Evolutionary conservation across 2,888 invertebrate species (phyloP).

Genomic region (Andrena camellia): DNA sequence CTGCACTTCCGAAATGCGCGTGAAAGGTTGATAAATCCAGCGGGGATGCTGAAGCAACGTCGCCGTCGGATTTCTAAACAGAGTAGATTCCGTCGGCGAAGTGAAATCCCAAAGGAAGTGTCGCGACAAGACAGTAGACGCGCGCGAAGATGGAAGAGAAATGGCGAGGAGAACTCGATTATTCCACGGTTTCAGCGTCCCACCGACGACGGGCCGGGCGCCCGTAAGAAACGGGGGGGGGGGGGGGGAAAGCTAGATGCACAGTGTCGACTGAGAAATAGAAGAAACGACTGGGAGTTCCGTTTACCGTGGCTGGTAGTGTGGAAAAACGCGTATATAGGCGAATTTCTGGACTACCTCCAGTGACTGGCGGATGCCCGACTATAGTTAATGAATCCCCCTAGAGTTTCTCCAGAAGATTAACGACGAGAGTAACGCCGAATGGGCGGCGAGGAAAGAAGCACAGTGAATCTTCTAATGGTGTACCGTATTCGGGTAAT

Average conservation of each 20-base stretch:
- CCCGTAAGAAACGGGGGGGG: conserved; percentile 33
- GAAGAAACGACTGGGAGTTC: conserved; percentile 27
- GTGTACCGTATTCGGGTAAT: conserved; percentile 38
- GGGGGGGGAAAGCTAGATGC: conserved; percentile 36
- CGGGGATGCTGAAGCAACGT: neutral
- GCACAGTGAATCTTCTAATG: conserved; percentile 52
- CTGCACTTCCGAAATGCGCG: no score
- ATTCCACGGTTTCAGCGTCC: conserved; percentile 59
- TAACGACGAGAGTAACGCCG: conserved; percentile 70
- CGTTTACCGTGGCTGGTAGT: conserved; percentile 9
- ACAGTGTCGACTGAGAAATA: conserved; percentile 35
- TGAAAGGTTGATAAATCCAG: neutral
- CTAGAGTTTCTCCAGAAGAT: conserved; percentile 68
- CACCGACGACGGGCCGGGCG: conserved; percentile 27
- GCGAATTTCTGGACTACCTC: conserved; percentile 54
- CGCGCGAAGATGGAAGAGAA: conserved; percentile 19
- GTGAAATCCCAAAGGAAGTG: neutral
- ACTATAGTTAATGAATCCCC: conserved; percentile 72
- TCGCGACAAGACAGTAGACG: neutral
- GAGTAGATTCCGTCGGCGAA: neutral
- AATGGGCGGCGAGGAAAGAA: conserved; percentile 48
- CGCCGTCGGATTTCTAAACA: neutral
- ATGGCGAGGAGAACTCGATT: conserved; percentile 58
- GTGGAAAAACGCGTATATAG: conserved; percentile 42
- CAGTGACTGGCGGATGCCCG: conserved; percentile 60